These are phyloP conservation scores for Mionectes olivaceus DNA, from an alignment of 2,797 vertebrate genomes.

Conservation along the genomic window DNA sequence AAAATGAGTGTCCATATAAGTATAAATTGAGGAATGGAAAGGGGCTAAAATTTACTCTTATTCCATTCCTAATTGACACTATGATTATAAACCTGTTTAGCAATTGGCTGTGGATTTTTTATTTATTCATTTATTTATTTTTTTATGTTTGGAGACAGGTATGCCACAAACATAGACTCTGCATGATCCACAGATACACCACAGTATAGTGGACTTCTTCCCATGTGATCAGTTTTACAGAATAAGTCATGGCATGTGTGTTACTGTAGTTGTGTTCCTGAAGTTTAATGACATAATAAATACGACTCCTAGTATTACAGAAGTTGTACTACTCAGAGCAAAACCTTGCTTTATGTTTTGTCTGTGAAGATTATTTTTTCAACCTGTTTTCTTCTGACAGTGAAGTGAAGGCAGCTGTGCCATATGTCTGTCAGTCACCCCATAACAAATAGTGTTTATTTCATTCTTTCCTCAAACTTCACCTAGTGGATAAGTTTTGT, in stretches of 20 bases:
- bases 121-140: not conserved
- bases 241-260: conserved; percentile 3
- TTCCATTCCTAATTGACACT: not conserved
- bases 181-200: conserved; percentile 40
- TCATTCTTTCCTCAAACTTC: not conserved
- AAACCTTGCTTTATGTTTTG: not conserved
- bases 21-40: not conserved
- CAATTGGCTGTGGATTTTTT: not conserved
- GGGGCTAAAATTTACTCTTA: not conserved
- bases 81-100: not conserved
- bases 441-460: not conserved
- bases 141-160: not conserved
- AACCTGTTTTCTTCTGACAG: not conserved
- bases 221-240: not conserved
- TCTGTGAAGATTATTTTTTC: not conserved
- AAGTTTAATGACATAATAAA: conserved; percentile 27
- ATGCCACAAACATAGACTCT: not conserved
- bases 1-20: not conserved
- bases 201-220: not conserved
- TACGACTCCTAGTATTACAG: not conserved
- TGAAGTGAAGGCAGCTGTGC: not conserved
- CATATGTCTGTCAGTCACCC: not conserved
- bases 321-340: not conserved
- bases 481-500: not conserved
- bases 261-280: not conserved